Evolutionary conservation across 2,888 invertebrate species (phyloP).

Genomic region (Chrysodeixis includens): DNA sequence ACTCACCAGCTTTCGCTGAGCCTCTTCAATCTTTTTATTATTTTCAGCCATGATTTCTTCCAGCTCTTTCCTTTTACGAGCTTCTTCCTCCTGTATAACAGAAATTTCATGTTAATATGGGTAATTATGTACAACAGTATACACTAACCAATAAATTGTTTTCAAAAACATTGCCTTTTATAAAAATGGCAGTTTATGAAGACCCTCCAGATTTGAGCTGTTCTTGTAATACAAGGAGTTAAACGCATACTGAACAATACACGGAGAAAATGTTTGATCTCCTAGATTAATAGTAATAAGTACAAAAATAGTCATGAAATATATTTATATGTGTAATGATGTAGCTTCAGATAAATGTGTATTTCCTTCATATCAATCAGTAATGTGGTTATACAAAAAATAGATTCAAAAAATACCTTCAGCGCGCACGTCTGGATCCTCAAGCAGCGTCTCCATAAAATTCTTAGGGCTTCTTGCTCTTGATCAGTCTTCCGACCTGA

Average conservation of each 20-base stretch:
- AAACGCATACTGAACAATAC: constrained; percentile 26
- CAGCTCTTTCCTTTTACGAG: constrained; percentile 97
- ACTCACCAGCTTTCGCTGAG: constrained; percentile 98
- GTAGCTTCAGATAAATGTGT: constrained; percentile 59
- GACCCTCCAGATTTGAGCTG: constrained; percentile 33
- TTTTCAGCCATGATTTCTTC: constrained; percentile 99
- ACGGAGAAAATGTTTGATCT: constrained; percentile 24
- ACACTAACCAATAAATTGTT: constrained; percentile 53
- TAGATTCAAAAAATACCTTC: constrained; percentile 88
- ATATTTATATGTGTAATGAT: constrained; percentile 45
- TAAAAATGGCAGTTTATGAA: constrained; percentile 32
- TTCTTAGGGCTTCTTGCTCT: constrained; percentile 86
- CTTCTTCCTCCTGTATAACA: constrained; percentile 98
- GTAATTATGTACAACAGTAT: constrained; percentile 44
- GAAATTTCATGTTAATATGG: constrained; percentile 81
- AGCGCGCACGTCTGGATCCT: constrained; percentile 83
- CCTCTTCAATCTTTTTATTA: constrained; percentile 99
- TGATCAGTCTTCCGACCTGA: constrained; percentile 89
- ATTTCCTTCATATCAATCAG: constrained; percentile 63
- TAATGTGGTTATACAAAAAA: constrained; percentile 85
- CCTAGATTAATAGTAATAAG: constrained; percentile 37
- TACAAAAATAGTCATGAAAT: constrained; percentile 40
- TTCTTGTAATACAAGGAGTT: constrained; percentile 31
- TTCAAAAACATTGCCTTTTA: constrained; percentile 34
- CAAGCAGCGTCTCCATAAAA: constrained; percentile 86